Base-by-base conservation (phyloP, 2,113 vertebrate genomes). In the Atrichornis clamosus region DNA sequence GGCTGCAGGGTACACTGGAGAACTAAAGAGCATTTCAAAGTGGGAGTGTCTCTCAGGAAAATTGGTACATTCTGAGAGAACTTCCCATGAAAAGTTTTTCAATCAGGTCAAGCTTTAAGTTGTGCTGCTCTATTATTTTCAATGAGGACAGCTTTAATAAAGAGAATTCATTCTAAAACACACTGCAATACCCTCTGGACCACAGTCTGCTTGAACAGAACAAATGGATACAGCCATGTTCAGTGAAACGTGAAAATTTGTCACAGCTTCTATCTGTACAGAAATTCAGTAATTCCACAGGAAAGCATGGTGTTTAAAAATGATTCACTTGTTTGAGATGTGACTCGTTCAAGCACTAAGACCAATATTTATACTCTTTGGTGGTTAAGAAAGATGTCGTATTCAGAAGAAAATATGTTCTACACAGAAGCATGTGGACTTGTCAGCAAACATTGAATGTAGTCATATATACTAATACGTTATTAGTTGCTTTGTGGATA, bases 321-420 rank as follows among this genome's bases (percentile, higher is more conserved):
- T 65, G 59, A 87, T 85, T 87, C 82, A 60, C 46, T 91, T 70
- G 37, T 77, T 89, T 70, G 68, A 86, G 79, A 80, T 73, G 44
- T 18, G 75, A 74, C 67, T 95, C 0, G 8, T 74, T 86, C 73
- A 77, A 52, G 84, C 56, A 85, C 76, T 59, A 75, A 90, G 82
- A 93, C 85, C 75, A 94, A 86, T 90, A 86, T 96, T 96, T 94
- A 88, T 49, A 81, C 27, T 84, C 75, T 88, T 76, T 44, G 52
- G 42, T 81, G 52, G 67, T n/a, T 94, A 88, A 90, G 86, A 95
- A 78, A 96, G 82, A 94, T 92, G 85, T 81, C 41, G 18, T 39
- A 83, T 53, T 93, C 82, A 60, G 32, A 70, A 88, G 59, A 90
- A 96, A 90, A 78, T 90, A 83, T 84, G 79, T 93, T 93, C 72